These are phyloP conservation scores for Leptopilina myrica DNA, from an alignment of 2,888 invertebrate genomes.

Conservation along the genomic window DNA sequence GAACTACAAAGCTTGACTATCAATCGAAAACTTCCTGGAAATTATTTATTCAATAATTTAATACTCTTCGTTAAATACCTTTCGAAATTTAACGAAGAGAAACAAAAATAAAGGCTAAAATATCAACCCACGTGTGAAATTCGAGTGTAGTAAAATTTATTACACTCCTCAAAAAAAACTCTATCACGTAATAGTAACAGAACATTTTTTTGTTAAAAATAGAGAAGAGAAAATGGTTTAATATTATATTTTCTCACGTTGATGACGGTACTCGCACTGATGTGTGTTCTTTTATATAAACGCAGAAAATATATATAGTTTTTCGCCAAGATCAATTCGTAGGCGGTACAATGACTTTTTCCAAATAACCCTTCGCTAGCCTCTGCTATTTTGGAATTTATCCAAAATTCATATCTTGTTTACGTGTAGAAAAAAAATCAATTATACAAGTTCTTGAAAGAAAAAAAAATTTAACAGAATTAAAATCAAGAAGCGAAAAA, in stretches of 20 bases:
- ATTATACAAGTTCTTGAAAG: no score
- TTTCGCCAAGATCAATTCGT: slow-evolving; percentile 24
- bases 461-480: no score
- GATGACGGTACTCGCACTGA: neutral
- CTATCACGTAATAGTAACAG: neutral
- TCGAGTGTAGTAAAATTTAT: neutral
- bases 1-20: no score
- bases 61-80: no score
- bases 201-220: neutral
- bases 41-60: no score
- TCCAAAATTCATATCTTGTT: slow-evolving; percentile 25
- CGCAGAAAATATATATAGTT: neutral
- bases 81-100: no score
- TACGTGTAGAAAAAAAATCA: neutral
- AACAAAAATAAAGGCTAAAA: neutral
- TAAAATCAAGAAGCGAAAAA: no score
- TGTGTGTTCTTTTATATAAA: neutral
- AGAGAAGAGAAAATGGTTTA: slow-evolving; percentile 5
- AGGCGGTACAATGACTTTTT: slow-evolving; percentile 38
- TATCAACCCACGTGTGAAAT: slow-evolving; percentile 8
- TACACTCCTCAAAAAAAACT: neutral
- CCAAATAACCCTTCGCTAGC: neutral
- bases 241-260: slow-evolving; percentile 18
- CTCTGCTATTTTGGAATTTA: slow-evolving; percentile 2
- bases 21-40: no score